Evolutionary conservation across 2,797 vertebrate genomes (phyloP).

Genomic region (Poeciliopsis paucimaculata): DNA sequence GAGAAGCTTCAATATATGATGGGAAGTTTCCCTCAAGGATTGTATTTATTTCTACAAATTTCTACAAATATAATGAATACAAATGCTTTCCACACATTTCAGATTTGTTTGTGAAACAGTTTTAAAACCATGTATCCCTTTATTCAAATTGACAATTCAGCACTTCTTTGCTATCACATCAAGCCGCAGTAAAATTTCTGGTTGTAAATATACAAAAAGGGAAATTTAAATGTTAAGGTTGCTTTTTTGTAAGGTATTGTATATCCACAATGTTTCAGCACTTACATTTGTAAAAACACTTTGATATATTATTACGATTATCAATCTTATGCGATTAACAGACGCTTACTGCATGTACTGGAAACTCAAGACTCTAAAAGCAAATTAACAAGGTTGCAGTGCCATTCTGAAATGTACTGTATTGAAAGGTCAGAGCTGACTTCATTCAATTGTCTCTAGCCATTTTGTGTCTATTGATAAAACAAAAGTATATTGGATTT

Average conservation of each 20-base stretch:
- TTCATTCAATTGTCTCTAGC: background rate
- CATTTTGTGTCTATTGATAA: background rate
- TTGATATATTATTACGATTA: background rate
- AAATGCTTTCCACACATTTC: background rate
- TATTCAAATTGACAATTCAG: background rate
- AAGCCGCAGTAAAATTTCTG: background rate
- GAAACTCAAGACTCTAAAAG: background rate
- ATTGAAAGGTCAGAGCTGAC: background rate
- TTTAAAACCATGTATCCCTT: background rate
- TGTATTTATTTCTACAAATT: background rate
- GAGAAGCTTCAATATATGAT: background rate
- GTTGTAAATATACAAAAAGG: background rate
- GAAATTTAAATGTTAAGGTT: background rate
- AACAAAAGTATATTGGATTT: conserved; percentile 9
- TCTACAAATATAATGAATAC: background rate
- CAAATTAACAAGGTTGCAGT: background rate
- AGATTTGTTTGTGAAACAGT: background rate
- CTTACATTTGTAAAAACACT: background rate
- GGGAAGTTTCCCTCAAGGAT: background rate
- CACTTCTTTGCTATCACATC: background rate
- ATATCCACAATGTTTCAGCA: background rate
- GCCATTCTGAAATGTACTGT: background rate
- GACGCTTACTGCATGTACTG: background rate
- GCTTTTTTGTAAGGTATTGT: background rate
- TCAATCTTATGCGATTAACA: background rate